Percentiles rank a stretch among this genome's conserved stretches.
Evolutionary conservation across 2,797 vertebrate species (phyloP).

Genomic region (Gobio occitaniae): DNA sequence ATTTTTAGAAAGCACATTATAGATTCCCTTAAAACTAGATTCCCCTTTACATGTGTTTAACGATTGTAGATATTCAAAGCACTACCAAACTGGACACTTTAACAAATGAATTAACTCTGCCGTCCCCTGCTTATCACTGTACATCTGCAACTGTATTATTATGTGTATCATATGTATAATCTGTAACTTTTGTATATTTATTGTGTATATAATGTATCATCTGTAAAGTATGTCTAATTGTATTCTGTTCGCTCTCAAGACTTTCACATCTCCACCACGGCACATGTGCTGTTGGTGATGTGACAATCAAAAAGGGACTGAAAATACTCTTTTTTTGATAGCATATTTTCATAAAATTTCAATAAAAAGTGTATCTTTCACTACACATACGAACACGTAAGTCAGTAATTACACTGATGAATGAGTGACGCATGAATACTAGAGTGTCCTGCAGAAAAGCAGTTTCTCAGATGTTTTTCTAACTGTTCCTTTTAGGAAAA

Average conservation of each 20-base stretch:
- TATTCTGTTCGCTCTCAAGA: neutral
- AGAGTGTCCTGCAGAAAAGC: neutral
- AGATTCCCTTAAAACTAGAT: too few relatives aligned
- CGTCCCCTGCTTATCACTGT: too few relatives aligned
- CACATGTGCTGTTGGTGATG: neutral
- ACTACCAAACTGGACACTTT: too few relatives aligned
- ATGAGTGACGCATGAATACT: neutral
- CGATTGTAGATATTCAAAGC: too few relatives aligned
- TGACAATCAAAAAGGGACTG: neutral
- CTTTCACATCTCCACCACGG: neutral
- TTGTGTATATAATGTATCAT: neutral
- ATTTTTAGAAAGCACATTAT: too few relatives aligned
- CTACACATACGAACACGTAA: neutral
- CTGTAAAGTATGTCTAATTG: neutral
- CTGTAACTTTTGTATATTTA: neutral
- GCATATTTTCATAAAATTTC: neutral
- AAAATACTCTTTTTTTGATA: neutral
- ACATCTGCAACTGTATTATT: neutral
- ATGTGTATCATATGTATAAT: neutral
- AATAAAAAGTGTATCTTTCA: too few relatives aligned
- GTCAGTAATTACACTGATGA: neutral
- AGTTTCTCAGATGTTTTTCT: neutral
- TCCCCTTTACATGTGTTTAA: too few relatives aligned
- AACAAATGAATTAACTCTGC: too few relatives aligned
- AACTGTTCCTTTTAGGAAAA: conserved; percentile 76